These are phyloP conservation scores for Dinothrombium tinctorium DNA, from an alignment of 1,140 invertebrate species.

Conservation along the genomic window DNA sequence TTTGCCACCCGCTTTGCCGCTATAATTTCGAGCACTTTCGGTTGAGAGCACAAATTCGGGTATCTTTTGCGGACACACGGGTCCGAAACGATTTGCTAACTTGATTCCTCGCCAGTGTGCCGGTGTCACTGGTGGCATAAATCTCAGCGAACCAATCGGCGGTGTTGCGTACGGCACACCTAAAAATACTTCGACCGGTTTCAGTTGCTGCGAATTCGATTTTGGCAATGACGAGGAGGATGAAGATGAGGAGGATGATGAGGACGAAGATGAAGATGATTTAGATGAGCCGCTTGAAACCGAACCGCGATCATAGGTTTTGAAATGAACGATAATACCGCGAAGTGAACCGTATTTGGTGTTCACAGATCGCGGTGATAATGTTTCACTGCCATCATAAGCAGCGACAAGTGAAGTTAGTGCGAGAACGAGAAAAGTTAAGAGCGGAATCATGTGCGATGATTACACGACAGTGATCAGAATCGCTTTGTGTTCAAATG, in stretches of 20 bases:
- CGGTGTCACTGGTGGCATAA: conserved; percentile 32
- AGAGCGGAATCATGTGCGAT: background rate
- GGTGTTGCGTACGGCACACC: conserved; percentile 57
- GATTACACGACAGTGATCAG: background rate
- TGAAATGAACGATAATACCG: conserved; percentile 54
- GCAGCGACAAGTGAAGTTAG: too few relatives aligned
- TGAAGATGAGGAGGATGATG: background rate
- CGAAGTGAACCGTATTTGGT: conserved; percentile 72
- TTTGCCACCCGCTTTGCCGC: background rate
- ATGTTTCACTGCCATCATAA: conserved; percentile 2
- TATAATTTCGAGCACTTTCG: background rate
- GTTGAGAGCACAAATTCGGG: conserved; percentile 9
- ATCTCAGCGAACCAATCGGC: conserved; percentile 41
- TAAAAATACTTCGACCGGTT: conserved; percentile 18
- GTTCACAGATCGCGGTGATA: conserved; percentile 39
- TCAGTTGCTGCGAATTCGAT: background rate
- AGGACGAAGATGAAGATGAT: background rate
- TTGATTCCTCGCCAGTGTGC: conserved; percentile 73
- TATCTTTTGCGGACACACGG: conserved; percentile 52
- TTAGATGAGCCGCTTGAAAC: background rate
- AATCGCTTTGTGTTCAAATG: too few relatives aligned
- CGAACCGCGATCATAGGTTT: background rate
- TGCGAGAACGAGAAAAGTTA: background rate
- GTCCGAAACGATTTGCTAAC: conserved; percentile 44
- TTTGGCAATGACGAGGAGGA: conserved; percentile 35